phyloP scores from a whole-genome alignment of 2,888 invertebrate genomes.

The Torymus auratus region DNA sequence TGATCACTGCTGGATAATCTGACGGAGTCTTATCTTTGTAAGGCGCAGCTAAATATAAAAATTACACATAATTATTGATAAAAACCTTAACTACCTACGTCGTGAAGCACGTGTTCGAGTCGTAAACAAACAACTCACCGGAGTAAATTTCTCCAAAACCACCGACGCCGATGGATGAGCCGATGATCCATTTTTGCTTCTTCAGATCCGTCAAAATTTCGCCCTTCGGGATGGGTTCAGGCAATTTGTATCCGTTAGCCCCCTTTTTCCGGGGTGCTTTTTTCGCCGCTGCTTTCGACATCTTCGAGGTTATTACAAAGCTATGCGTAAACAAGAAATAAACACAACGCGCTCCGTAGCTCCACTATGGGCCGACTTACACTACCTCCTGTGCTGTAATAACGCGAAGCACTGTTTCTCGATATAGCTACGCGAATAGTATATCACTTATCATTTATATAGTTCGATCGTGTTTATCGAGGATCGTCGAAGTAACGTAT shows the following conservation, averaged over 20 bases:
- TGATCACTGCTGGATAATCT: constrained; percentile 85
- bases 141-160: constrained; percentile 97
- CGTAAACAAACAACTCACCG: constrained; percentile 78
- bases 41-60: constrained; percentile 74
- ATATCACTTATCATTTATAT: too few species aligned
- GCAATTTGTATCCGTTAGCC: constrained; percentile 80
- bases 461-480: too few species aligned
- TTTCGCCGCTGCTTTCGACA: constrained; percentile 64
- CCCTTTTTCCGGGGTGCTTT: constrained; percentile 72
- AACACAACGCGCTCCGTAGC: background rate
- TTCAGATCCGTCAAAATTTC: constrained; percentile 86
- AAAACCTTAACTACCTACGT: background rate
- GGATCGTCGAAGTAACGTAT: too few species aligned
- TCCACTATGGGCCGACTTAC: too few species aligned
- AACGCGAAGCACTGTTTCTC: too few species aligned
- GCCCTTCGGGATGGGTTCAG: constrained; percentile 85
- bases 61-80: constrained; percentile 3
- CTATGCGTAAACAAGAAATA: constrained; percentile 37
- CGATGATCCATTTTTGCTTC: constrained; percentile 91
- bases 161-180: constrained; percentile 91
- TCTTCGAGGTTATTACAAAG: constrained; percentile 48
- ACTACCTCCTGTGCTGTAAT: too few species aligned
- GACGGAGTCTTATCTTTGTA: constrained; percentile 76
- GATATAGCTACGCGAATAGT: too few species aligned
- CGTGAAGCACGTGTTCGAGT: background rate